Evolutionary conservation across 2,888 invertebrate species (phyloP), one percentile per base, ranked within the genome.

Genomic region (Invenusta paracnida): DNA sequence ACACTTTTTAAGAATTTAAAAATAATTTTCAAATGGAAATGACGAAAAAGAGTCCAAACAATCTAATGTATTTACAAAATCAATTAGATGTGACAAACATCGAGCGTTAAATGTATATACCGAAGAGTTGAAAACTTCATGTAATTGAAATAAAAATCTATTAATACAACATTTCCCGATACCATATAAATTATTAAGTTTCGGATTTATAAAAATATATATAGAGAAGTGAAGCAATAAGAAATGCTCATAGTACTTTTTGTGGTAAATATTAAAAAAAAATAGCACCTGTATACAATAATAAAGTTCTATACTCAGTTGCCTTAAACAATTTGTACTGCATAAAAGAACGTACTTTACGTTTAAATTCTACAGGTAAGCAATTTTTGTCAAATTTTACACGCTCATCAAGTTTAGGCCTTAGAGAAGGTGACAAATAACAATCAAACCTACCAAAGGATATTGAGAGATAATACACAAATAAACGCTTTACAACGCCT

Each of bases 21-120:
- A 23, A 30, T 86, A 86, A 25, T 88, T 87, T 86, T 88, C 88
- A 87, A 87, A 88, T 27, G 29, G 81, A 30, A 87, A 88, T 27
- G 87, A 86, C 48, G 82, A 85, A 28, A 87, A 83, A 17, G 79
- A 27, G 84, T 88, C 84, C n/a, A 87, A 66, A 17, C 13, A 27
- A 11, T 81, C 87, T 87, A 83, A 88, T n/a, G 81, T 67, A 30
- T 84, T 23, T 13, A 85, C 87, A 85, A 87, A 87, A 79, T 87
- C 86, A 31, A 48, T 31, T 13, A 88, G 23, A 83, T 88, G 88
- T 2, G 86, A 48, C 13, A 88, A 30, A 17, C 23, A n/a, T 67
- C 87, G 87, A 17, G 87, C 81, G 84, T 88, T 88, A 82, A 86
- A 88, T 23, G 85, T 27, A 73, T 87, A 84, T 17, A 5, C 28